Conservation (phyloP, 2,888 invertebrate species). For the Hermaeophaga mercurialis region DNA sequence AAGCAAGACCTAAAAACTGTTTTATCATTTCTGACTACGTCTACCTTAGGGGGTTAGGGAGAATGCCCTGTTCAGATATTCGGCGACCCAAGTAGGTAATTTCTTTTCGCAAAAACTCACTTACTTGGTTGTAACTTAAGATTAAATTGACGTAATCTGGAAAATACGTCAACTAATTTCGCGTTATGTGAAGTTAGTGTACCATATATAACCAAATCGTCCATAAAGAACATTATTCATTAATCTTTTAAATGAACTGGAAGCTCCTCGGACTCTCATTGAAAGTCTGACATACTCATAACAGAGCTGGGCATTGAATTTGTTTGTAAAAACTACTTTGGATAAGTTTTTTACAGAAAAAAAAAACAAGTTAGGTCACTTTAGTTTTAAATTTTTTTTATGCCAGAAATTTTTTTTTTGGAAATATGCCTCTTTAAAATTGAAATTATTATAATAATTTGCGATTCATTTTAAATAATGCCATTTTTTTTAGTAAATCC, state of each 20-base stretch:
- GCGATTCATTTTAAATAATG: no score
- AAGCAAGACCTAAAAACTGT: slow-evolving; percentile 9
- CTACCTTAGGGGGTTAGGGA: not conserved
- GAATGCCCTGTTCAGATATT: not conserved
- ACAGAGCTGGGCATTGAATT: slow-evolving; percentile 28
- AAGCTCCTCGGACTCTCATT: slow-evolving; percentile 31
- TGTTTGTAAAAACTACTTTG: no score
- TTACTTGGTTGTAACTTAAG: slow-evolving; percentile 49
- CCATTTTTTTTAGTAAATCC: no score
- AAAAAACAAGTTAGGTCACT: no score
- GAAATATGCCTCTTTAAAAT: no score
- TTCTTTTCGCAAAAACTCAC: slow-evolving; percentile 42
- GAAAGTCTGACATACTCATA: slow-evolving; percentile 24
- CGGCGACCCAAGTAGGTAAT: not conserved
- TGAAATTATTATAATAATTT: no score
- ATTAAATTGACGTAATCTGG: slow-evolving; percentile 36
- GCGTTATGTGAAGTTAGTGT: slow-evolving; percentile 44
- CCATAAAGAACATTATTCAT: slow-evolving; percentile 36
- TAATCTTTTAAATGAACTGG: slow-evolving; percentile 35
- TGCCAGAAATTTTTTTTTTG: no score
- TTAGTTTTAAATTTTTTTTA: no score
- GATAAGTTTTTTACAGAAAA: no score
- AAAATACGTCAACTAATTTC: slow-evolving; percentile 45
- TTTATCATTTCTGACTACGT: not conserved
- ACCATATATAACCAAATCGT: slow-evolving; percentile 34